Conservation (phyloP, 2,113 vertebrate genomes). For the Spermophilus dauricus region DNA sequence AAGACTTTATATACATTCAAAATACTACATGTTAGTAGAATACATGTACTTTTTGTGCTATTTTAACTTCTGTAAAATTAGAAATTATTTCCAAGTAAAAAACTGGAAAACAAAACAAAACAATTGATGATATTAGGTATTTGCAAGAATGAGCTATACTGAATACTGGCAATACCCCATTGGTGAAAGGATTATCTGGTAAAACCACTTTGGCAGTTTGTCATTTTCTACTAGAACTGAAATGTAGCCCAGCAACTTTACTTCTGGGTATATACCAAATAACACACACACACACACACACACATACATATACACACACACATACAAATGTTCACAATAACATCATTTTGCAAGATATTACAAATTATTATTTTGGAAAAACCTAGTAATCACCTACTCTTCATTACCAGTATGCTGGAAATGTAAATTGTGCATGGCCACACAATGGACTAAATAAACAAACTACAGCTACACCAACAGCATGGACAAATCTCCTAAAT, state of each 20-base stretch:
- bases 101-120: background rate
- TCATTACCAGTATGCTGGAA: background rate
- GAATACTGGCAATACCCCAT: background rate
- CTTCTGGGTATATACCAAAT: background rate
- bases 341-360: background rate
- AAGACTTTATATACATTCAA: background rate
- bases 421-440: background rate
- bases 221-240: background rate
- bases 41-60: background rate
- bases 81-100: conserved; percentile 36
- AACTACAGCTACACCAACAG: background rate
- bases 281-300: background rate
- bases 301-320: background rate
- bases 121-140: background rate
- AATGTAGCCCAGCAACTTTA: background rate
- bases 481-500: conserved; percentile 9
- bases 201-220: background rate
- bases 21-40: background rate
- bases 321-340: background rate
- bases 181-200: background rate
- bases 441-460: background rate
- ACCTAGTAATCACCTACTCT: background rate
- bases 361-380: background rate
- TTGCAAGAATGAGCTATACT: background rate
- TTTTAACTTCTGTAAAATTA: background rate